Evolutionary conservation across 2,888 invertebrate genomes (phyloP), one percentile per base, ranked within the genome.

Genomic region (Acanthacorydalis orientalis): DNA sequence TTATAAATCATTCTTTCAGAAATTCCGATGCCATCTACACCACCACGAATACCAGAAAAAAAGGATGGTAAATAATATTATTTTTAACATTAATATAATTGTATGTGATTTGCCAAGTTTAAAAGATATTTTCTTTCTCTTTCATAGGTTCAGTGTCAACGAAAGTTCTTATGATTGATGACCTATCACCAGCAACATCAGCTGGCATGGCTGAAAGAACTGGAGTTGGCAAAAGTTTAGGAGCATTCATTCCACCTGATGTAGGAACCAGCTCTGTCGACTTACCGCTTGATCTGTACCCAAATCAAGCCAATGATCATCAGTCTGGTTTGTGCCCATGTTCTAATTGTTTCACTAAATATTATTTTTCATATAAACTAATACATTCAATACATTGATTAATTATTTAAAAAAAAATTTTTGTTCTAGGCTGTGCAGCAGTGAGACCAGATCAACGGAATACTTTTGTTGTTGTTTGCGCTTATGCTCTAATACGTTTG

Each of bases 1-100:
- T n/a, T n/a, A n/a, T n/a, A n/a, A 54, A 54, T 50, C 56, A 55
- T 61, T 57, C 50, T 74, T 74, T 53, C 74, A 89, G 89, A 87
- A 74, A 89, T 89, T 62, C 87, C 86, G 47, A 79, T 86, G 77
- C 88, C 88, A 49, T 88, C 89, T 51, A 81, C 82, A 49, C 82
- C 87, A 52, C 83, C 88, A 51, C 78, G 84, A 72, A 80, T 86
- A 52, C 83, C 82, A 48, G 83, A 83, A 69, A 82, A 82, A 74
- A 82, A 81, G 76, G 82, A 83, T 69, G 79, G 83, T 83, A 67
- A 80, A 71, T 60, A 23, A 23, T 23, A 23, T 23, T 23, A 23
- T 23, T 51, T 46, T 33, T 23, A 23, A 4, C 2, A 23, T 23
- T 23, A 23, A 23, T 23, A 4, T 23, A 23, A 23, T 23, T 23